Base-by-base conservation (phyloP, 2,888 invertebrate species). In the Athetis lepigone region DNA sequence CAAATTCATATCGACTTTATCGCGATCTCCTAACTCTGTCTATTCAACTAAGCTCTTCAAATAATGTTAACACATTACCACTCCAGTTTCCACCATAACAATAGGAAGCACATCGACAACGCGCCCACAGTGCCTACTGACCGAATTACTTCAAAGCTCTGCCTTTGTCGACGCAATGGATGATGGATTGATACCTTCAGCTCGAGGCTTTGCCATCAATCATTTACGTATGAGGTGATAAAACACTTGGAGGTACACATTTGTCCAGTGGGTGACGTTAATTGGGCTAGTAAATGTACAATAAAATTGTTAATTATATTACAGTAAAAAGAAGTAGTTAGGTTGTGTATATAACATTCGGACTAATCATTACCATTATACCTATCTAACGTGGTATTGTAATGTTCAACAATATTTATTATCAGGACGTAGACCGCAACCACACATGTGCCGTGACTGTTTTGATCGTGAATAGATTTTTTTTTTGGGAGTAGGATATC, bases 51-150 rank as follows among this genome's bases (percentile, higher is more conserved):
- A 37, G 55, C 33, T 64, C 51, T 47, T 37, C 55, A 55, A 67
- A 72, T 67, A 72, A 25, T 61, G 56, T 61, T 43, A 67, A 60
- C 67, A 60, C 42, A 19, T 25, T 4, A 42, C 25, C n/a, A 36
- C 21, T 27, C 18, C 8, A 36, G 19, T 18, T 43, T 51, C 13
- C 51, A 16, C 25, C 39, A 25, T 52, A 45, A 23, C 55, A 6
- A 55, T 55, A 55, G 40, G n/a, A 29, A 21, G 33, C 36, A 67
- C 60, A n/a, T 39, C 40, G 19, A 56, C n/a, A 11, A 51, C 8
- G 37, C 25, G 49, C 67, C 71, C 29, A 63, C 69, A 13, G 37
- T 47, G 54, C 27, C 18, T 8, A 51, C 16, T 73, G 74, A 58
- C 57, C 56, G 62, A 18, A 49, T 69, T 58, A 63, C 54, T 55